These are phyloP conservation scores for Thereva nobilitata DNA, from an alignment of 2,888 invertebrate genomes.

Conservation along the genomic window DNA sequence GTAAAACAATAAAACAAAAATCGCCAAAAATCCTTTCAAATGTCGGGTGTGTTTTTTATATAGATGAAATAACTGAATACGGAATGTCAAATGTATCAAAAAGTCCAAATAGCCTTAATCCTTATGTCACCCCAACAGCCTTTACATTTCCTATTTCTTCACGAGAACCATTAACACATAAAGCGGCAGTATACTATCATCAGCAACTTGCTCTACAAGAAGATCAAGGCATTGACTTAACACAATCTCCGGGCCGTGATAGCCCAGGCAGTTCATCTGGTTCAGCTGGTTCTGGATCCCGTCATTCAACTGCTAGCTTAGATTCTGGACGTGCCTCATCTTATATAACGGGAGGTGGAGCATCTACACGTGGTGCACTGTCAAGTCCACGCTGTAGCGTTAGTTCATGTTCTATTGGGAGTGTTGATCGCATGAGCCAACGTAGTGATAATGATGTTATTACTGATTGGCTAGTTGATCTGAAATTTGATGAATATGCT, in stretches of 20 bases:
- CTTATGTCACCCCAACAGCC: conserved; percentile 55
- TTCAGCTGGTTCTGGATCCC: conserved; percentile 82
- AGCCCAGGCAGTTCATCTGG: conserved; percentile 89
- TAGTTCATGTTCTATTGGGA: conserved; percentile 76
- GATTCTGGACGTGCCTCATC: conserved; percentile 92
- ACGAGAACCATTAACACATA: conserved; percentile 71
- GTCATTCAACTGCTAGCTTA: conserved; percentile 83
- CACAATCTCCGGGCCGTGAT: conserved; percentile 91
- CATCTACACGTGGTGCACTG: conserved; percentile 60
- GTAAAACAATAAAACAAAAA: conserved; percentile 42
- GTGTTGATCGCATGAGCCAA: conserved; percentile 74
- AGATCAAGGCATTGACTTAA: conserved; percentile 87
- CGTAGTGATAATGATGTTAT: conserved; percentile 89
- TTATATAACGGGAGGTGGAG: conserved; percentile 63
- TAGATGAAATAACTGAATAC: conserved; percentile 41
- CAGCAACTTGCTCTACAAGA: conserved; percentile 82
- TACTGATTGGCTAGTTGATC: conserved; percentile 90
- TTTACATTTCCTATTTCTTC: conserved; percentile 76
- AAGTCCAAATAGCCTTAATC: conserved; percentile 43
- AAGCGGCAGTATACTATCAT: conserved; percentile 78
- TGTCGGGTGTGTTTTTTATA: conserved; percentile 33
- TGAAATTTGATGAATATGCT: conserved; percentile 94
- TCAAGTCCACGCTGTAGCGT: conserved; percentile 73
- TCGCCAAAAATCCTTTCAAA: not conserved
- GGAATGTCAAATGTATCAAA: conserved; percentile 38